Evolutionary conservation across 2,797 vertebrate species (phyloP), one percentile per base, ranked within the genome.

Genomic region (Acanthiza pusilla): DNA sequence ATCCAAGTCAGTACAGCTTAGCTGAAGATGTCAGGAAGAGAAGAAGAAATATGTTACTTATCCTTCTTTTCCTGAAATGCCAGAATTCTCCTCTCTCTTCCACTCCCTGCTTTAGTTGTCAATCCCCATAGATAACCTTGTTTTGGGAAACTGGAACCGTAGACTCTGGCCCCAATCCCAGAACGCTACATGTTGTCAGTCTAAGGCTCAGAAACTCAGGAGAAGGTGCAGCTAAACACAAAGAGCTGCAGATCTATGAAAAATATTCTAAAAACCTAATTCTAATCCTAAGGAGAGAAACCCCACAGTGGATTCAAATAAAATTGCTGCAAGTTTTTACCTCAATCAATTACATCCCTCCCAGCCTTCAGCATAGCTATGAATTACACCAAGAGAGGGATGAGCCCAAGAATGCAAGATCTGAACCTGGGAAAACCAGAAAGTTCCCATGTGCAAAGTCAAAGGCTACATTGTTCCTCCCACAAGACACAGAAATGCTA

Each of bases 1-100:
- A 34, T 98, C 98, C 84, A 99, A 97, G 90, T 99, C 99, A 61
- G 96, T 45, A n/a, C 98, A 99, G 97, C 98, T 99, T 71, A 99
- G 93, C 99, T 99, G 85, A 65, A 74, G 21, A 83, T 36, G 36
- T 17, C 86, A 95, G 26, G 45, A 86, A 89, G 36, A 77, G n/a
- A 71, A 72, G 30, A 82, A 81, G 17, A 42, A 85, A 40, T 38
- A 17, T 1, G 7, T 53, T 53, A 84, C 25, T 73, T 50, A 86
- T 16, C 3, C 26, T 84, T 7, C 32, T 85, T 77, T 60, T 48
- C 51, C 32, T n/a, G 50, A 91, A 91, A 67, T 47, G 40, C 16
- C 47, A 50, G 13, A 83, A 51, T 67, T 76, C 27, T 48, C 13
- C 53, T 88, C 67, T 63, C 8, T 73, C 48, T 76, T 34, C 34